phyloP scores from a whole-genome alignment of 2,888 invertebrate species.

The Acanthacorydalis orientalis region DNA sequence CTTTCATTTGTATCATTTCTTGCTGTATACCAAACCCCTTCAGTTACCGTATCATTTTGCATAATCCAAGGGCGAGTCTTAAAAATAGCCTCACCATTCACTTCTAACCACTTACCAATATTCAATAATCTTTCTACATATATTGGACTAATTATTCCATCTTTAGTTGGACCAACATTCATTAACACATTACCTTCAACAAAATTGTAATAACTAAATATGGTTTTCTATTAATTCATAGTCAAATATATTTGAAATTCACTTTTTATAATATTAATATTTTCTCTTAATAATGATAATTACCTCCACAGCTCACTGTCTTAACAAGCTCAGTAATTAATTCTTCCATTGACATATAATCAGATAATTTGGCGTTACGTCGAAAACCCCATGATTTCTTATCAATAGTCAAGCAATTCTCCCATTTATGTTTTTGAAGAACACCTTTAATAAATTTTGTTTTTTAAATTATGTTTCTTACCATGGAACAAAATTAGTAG shows the following conservation, averaged over 20 bases:
- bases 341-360: conserved; percentile 44
- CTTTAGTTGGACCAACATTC: conserved; percentile 80
- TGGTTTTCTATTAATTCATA: too few species aligned
- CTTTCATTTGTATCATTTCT: too few species aligned
- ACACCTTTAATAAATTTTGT: conserved; percentile 23
- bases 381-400: conserved; percentile 66
- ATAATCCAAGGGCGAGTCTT: conserved; percentile 54
- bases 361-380: conserved; percentile 42
- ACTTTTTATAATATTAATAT: too few species aligned
- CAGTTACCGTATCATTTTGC: conserved; percentile 61
- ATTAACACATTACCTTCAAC: conserved; percentile 53
- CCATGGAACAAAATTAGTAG: neutral
- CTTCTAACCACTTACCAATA: conserved; percentile 62
- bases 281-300: too few species aligned
- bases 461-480: neutral
- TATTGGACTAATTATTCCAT: conserved; percentile 71
- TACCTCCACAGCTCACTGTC: conserved; percentile 66
- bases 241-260: too few species aligned
- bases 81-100: conserved; percentile 84
- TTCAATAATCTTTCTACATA: conserved; percentile 68
- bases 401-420: conserved; percentile 80
- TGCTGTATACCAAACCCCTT: conserved; percentile 59
- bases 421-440: conserved; percentile 65
- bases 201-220: too few species aligned
- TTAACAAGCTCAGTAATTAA: conserved; percentile 46